Percentiles rank a stretch among this genome's conserved stretches.
phyloP scores from a whole-genome alignment of 2,797 vertebrate species.

The Tragopan temminckii region DNA sequence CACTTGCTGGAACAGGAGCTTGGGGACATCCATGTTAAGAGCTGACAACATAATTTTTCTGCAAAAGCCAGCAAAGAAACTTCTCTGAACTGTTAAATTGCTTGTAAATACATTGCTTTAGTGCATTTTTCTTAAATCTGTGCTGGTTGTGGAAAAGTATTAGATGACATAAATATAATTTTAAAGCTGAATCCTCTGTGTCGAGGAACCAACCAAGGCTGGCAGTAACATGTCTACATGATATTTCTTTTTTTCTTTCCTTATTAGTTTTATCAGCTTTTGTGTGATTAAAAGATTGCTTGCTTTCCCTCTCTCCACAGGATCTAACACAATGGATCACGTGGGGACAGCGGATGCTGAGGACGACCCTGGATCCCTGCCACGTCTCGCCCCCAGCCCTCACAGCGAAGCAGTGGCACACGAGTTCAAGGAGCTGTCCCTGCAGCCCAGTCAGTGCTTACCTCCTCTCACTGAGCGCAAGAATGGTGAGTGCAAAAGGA shows the following conservation, averaged over 20 bases:
- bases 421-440: constrained; percentile 92
- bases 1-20: not conserved
- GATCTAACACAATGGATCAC: constrained; percentile 87
- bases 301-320: not conserved
- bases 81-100: not conserved
- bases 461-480: constrained; percentile 94
- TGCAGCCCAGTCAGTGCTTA: constrained; percentile 90
- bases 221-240: accelerated
- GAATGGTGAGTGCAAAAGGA: constrained; percentile 87
- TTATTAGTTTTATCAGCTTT: not conserved
- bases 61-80: not conserved
- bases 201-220: accelerated
- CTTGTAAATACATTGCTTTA: not conserved
- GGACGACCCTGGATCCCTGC: constrained; percentile 84
- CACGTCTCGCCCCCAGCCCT: constrained; percentile 90
- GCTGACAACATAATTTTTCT: not conserved
- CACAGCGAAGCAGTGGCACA: constrained; percentile 98
- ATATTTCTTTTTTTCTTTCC: not conserved
- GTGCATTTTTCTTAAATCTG: not conserved
- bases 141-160: not conserved
- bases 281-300: not conserved
- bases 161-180: accelerated
- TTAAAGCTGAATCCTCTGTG: not conserved
- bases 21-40: accelerated
- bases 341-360: constrained; percentile 79